These are phyloP conservation scores for Prochilodus magdalenae DNA, from an alignment of 2,113 vertebrate genomes.

Conservation along the genomic window DNA sequence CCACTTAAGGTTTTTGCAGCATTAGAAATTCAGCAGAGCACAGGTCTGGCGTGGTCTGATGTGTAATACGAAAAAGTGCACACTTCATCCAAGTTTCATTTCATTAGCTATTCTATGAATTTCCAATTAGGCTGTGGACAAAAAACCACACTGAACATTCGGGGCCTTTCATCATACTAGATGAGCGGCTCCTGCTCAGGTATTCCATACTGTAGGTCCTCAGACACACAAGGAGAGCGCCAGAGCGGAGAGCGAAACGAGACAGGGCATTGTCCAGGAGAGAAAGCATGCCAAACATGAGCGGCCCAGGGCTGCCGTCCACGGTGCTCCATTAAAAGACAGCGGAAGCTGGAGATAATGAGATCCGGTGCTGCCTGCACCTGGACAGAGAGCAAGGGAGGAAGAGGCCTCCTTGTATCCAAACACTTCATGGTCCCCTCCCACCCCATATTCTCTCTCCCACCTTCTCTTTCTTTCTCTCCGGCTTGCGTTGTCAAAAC, in stretches of 20 bases:
- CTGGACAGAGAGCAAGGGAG: slow-evolving; percentile 58
- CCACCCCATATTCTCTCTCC: slow-evolving; percentile 61
- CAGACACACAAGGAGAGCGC: neutral
- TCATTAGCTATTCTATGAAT: slow-evolving; percentile 63
- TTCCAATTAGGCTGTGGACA: slow-evolving; percentile 59
- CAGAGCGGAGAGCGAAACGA: neutral
- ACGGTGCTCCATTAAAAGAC: slow-evolving; percentile 47
- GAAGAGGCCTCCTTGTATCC: slow-evolving; percentile 47
- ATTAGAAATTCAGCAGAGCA: slow-evolving; percentile 57
- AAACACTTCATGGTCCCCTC: slow-evolving; percentile 66
- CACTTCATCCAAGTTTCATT: slow-evolving; percentile 56
- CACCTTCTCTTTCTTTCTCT: slow-evolving; percentile 59
- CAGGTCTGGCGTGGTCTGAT: slow-evolving; percentile 40
- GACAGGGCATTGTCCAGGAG: slow-evolving; percentile 28
- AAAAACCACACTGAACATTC: slow-evolving; percentile 29
- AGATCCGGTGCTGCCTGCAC: slow-evolving; percentile 60
- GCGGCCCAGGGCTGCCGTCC: slow-evolving; percentile 18
- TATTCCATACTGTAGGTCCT: slow-evolving; percentile 12
- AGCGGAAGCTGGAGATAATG: slow-evolving; percentile 62
- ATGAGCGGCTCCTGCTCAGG: slow-evolving; percentile 42
- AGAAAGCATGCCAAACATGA: slow-evolving; percentile 35
- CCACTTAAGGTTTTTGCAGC: slow-evolving; percentile 56
- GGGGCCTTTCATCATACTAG: slow-evolving; percentile 32
- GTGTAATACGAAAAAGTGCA: slow-evolving; percentile 41
- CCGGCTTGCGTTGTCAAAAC: slow-evolving; percentile 67